Evolutionary conservation across 2,797 vertebrate genomes (phyloP), one percentile per base, ranked within the genome.

Genomic region (Acanthis flammea): DNA sequence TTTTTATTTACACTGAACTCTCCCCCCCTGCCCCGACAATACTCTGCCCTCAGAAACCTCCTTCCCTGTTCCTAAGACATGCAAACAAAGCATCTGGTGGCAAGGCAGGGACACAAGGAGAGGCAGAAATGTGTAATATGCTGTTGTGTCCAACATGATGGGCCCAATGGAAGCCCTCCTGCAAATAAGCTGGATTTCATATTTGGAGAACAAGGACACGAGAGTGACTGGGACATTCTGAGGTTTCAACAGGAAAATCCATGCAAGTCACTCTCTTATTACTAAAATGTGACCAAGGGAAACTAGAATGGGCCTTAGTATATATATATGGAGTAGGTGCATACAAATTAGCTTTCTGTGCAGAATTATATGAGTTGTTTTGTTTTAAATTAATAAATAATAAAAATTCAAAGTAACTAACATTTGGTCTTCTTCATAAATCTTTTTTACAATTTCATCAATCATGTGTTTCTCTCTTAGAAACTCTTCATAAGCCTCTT

Each of bases 381-480:
- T 72, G 25, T 25, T 63, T 80, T 39, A 62, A 77, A 62, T 42
- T 31, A 85, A 60, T 18, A 85, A 78, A 71, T 19, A 76, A 51
- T 31, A 65, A 78, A 65, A 74, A 42, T 4, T 33, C 28, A 19
- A 51, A 74, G 25, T 37, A 61, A 97, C 98, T 98, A 96, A 99
- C 99, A 96, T 98, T 92, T 98, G 98, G 88, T 99, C 98, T 96
- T 99, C 99, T 79, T 99, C 98, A 25, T 98, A 99, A 96, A 99
- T 99, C 97, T 99, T 99, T 73, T 98, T 98, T 82, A 99, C 95
- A 39, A 99, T 99, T 96, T 99, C 98, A 72, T 99, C 99, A 58
- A 99, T 98, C 98, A 99, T 94, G 74, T 98, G 96, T 94, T 99
- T 99, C 87, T 99, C 99, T 96, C 98, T 98, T 58, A 99, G 97